phyloP scores from a whole-genome alignment of 2,888 invertebrate species.

The Cyclophora albipunctata region DNA sequence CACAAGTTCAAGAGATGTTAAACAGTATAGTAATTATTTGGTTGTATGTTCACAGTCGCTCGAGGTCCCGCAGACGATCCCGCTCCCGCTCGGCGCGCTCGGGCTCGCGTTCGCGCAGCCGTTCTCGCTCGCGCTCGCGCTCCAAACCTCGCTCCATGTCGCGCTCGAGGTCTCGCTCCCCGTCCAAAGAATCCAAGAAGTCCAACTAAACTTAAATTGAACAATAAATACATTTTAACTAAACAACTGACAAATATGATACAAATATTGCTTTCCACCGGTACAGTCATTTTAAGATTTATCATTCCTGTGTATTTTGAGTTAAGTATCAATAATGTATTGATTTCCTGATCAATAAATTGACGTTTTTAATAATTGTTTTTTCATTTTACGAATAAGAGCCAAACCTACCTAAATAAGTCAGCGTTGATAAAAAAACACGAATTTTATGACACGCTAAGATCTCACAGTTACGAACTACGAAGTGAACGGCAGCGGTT shows the following conservation, averaged over 20 bases:
- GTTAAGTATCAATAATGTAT: constrained; percentile 43
- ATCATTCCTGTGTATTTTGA: constrained; percentile 56
- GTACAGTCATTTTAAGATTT: constrained; percentile 27
- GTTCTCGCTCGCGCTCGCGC: constrained; percentile 70
- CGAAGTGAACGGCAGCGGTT: too few species aligned
- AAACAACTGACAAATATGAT: neutral
- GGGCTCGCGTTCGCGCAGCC: constrained; percentile 64
- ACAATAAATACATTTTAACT: constrained; percentile 15
- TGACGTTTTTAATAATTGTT: constrained; percentile 25
- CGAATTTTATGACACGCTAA: too few species aligned
- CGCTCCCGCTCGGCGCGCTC: constrained; percentile 76
- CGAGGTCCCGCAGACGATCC: constrained; percentile 78
- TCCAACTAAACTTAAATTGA: constrained; percentile 42
- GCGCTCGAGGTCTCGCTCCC: constrained; percentile 65
- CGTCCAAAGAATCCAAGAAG: constrained; percentile 69
- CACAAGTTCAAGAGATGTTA: neutral
- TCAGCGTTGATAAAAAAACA: too few species aligned
- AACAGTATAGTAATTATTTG: too few species aligned
- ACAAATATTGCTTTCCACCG: constrained; percentile 18
- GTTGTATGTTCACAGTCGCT: constrained; percentile 58
- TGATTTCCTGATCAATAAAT: constrained; percentile 53
- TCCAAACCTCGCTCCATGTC: constrained; percentile 69
- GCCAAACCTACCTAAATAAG: too few species aligned
- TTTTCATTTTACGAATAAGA: neutral
- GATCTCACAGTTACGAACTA: too few species aligned